Evolutionary conservation across 2,888 invertebrate species (phyloP), one percentile per base, ranked within the genome.

Genomic region (Drosophila suboccidentalis): DNA sequence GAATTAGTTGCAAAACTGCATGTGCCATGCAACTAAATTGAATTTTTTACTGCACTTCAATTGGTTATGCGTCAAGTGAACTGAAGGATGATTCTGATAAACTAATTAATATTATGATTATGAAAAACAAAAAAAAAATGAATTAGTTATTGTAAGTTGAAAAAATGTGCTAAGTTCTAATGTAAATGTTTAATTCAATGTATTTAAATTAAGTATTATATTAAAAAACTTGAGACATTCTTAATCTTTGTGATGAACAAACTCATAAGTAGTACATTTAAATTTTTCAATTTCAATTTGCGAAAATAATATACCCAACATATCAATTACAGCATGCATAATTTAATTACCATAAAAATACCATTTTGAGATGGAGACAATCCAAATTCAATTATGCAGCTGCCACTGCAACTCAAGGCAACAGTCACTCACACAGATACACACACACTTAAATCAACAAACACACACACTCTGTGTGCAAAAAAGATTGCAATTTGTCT

Each of bases 401-500:
- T 44, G 54, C n/a, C 34, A 50, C 32, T 19, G 50, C 49, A 43
- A 15, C 5, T 39, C 9, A 43, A 55, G 43, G 11, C 10, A 17
- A 43, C 19, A 36, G 9, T 11, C 19, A 22, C 44, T 1, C 19
- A 44, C 19, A 44, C 19, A 44, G 17, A 43, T 11, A 43, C 39
- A 3, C 41, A 41, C 5, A 29, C 15, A 41, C 2, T 9, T 0
- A 41, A 5, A 41, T 3, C 9, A 6, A 46, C 50, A 43, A 2
- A 36, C 34, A 13, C 47, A 17, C 13, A 47, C 13, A 49, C 10
- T 10, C 10, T 10, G 32, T 0, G 11, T 0, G 22, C 22, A 41
- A 38, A 46, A 38, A 9, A 47, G 26, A 15, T 39, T 51, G 64
- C 43, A 66, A 65, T 78, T 71, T 66, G 66, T 64, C 51, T 44